These are phyloP conservation scores for Pteropus rufus DNA, from an alignment of 2,797 vertebrate species.

Conservation along the genomic window DNA sequence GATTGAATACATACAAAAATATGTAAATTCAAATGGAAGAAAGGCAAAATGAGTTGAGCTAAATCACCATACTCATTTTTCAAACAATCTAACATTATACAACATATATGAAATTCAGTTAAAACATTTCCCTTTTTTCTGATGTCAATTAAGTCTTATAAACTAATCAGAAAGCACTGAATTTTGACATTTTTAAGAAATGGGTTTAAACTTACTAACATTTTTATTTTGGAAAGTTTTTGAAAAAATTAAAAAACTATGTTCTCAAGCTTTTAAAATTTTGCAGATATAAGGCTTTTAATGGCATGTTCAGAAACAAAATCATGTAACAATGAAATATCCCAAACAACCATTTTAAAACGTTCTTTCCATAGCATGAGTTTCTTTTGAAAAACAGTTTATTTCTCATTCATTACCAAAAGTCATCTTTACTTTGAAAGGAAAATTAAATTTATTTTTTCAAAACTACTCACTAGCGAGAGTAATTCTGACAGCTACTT, in stretches of 20 bases:
- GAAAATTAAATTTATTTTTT: constrained; percentile 59
- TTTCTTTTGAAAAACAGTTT: constrained; percentile 19
- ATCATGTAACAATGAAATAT: not conserved
- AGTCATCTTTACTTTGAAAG: constrained; percentile 41
- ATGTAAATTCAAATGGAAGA: constrained; percentile 18
- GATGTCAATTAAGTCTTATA: not conserved
- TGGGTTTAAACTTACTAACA: constrained; percentile 20
- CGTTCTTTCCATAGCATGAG: not conserved
- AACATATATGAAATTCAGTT: not conserved
- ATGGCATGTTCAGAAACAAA: constrained; percentile 36
- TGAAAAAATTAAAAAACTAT: not conserved
- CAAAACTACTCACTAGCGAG: constrained; percentile 27
- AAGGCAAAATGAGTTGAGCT: constrained; percentile 13
- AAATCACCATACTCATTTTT: not conserved
- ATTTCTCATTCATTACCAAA: constrained; percentile 37
- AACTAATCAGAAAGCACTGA: not conserved
- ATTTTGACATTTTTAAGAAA: constrained; percentile 27
- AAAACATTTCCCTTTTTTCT: not conserved
- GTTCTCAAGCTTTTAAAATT: not conserved
- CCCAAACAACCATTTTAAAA: not conserved
- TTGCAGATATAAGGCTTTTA: not conserved
- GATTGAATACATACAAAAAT: not conserved
- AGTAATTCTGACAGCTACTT: constrained; percentile 56
- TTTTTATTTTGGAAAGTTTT: constrained; percentile 34
- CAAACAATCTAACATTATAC: not conserved